Conservation (phyloP, 2,113 vertebrate genomes). For the Diadophis punctatus region DNA sequence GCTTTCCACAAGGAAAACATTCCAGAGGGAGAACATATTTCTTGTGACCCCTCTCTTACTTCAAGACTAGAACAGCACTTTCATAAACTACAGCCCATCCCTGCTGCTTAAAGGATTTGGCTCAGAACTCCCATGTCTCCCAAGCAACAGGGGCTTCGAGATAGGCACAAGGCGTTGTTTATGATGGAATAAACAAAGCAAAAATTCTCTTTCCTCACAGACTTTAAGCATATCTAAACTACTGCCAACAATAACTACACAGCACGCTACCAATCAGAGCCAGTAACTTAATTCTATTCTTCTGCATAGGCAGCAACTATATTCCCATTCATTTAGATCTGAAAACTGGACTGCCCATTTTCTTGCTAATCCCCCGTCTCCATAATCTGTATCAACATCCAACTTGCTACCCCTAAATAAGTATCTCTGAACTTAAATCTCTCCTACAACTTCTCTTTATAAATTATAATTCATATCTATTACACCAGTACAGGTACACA, state of each 20-base stretch:
- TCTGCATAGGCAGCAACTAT: not conserved
- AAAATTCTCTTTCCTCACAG: not conserved
- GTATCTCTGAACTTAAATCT: not conserved
- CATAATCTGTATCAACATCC: not conserved
- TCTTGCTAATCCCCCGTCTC: not conserved
- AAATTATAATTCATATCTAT: not conserved
- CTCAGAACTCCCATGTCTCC: conserved; percentile 34
- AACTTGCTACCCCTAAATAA: not conserved
- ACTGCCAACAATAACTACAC: not conserved
- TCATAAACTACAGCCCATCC: conserved; percentile 50
- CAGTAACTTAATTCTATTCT: not conserved
- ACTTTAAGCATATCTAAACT: not conserved
- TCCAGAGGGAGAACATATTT: conserved; percentile 60
- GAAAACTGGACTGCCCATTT: not conserved
- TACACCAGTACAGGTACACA: not conserved
- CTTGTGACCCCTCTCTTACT: conserved; percentile 60
- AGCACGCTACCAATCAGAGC: not conserved
- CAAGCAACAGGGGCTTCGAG: conserved; percentile 30
- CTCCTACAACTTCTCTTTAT: not conserved
- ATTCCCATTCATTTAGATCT: not conserved
- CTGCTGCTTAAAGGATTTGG: conserved; percentile 54
- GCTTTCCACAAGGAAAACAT: conserved; percentile 61
- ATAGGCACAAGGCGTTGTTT: conserved; percentile 27
- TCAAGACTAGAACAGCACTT: conserved; percentile 53
- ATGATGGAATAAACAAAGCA: not conserved